Evolutionary conservation across 2,797 vertebrate genomes (phyloP), one percentile per base, ranked within the genome.

Genomic region (Chelidonichthys spinosus): DNA sequence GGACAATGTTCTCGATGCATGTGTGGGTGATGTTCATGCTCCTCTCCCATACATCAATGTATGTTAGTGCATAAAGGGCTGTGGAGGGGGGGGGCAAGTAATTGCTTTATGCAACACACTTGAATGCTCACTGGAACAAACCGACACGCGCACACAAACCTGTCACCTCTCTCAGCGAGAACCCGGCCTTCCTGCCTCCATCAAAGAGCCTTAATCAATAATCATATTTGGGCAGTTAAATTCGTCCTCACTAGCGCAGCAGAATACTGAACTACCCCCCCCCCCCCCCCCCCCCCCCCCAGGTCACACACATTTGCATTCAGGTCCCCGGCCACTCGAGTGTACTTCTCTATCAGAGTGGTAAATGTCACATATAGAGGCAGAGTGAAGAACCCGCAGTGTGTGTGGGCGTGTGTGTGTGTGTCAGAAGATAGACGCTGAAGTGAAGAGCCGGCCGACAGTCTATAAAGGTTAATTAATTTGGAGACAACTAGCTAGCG

Each of bases 391-490:
- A 71, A 62, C 36, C 36, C 44, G 54, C 17, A 43, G 47, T 42
- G 44, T 74, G 8, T 52, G 72, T 59, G 72, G 61, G 70, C 17
- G 0, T 68, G 53, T 37, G 43, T 62, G 50, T 53, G 68, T 66
- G 42, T 69, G 50, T 72, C 50, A 87, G 78, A 86, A 78, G 79
- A 85, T 69, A 83, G 83, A 85, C 76, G 85, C 82, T 81, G 79
- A 89, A 91, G 85, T 84, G 81, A 90, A 83, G 86, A 91, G 86
- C 85, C 84, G 70, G 87, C 86, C 88, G 88, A 89, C 87, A 93
- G 92, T 92, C 87, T 92, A 93, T 93, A 90, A 94, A 94, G 92
- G 93, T 94, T 94, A 94, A 95, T 95, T 93, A 94, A 92, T 90
- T 93, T 85, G 87, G 88, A 93, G 90, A 84, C 82, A 90, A 84